Evolutionary conservation across 2,888 invertebrate genomes (phyloP).

Genomic region (Microctonus hyperodae): DNA sequence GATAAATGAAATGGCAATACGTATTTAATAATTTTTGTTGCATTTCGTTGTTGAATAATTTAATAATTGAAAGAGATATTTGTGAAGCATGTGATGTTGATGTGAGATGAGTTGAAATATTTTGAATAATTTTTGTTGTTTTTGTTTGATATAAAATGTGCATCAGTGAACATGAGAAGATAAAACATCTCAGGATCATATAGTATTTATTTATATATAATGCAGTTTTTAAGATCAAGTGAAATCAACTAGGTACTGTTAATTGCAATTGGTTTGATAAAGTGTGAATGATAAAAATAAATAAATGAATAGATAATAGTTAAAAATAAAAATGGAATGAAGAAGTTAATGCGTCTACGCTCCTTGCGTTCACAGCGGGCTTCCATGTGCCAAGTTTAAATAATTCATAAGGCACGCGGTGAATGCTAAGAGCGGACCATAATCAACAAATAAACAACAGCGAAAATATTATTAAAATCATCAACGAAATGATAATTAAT

Average conservation of each 20-base stretch:
- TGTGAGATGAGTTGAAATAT: too few relatives aligned
- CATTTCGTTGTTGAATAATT: too few relatives aligned
- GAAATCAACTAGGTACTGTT: too few relatives aligned
- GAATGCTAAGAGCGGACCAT: slow-evolving; percentile 97
- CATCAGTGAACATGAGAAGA: not conserved
- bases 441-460: slow-evolving; percentile 55
- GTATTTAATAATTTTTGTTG: too few relatives aligned
- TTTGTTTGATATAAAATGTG: too few relatives aligned
- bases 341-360: slow-evolving; percentile 61
- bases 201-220: not conserved
- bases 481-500: not conserved
- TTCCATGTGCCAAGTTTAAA: slow-evolving; percentile 81
- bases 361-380: slow-evolving; percentile 96
- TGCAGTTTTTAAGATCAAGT: too few relatives aligned
- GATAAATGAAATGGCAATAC: too few relatives aligned
- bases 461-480: too few relatives aligned
- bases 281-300: not conserved
- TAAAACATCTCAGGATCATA: not conserved
- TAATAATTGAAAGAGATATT: too few relatives aligned
- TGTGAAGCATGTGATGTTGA: not conserved
- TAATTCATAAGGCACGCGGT: slow-evolving; percentile 98
- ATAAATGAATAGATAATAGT: not conserved
- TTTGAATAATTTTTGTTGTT: too few relatives aligned
- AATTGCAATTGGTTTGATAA: not conserved
- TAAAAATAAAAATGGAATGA: slow-evolving; percentile 18